Base-by-base conservation (phyloP, 2,797 vertebrate species). In the Neosalanx taihuensis region DNA sequence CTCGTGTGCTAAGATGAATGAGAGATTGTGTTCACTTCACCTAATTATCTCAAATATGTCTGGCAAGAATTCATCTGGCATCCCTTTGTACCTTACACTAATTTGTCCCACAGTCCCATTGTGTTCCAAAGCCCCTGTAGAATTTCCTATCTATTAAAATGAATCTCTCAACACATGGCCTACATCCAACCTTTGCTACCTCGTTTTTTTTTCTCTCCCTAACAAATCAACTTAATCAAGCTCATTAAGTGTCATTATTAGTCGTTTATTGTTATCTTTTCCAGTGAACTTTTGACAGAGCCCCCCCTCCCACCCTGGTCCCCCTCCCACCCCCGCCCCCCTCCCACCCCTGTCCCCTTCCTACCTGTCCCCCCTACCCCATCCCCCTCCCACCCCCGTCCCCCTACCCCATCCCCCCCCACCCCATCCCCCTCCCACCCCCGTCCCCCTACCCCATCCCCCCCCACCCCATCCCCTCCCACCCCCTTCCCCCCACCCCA, bases 231-330 rank as follows among this genome's bases (percentile, higher is more conserved):
- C 91, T 88, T 89, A 89, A 93, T 93, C 92, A 93, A 89, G 82
- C 83, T 93, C 87, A 87, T 93, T 91, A 93, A 91, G 84, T 86
- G 86, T 87, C 90, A 91, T 92, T 94, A 94, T 90, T 92, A 92
- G 89, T 88, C 87, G 88, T 85, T 90, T 92, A 91, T 92, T 91
- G 88, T 93, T 90, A 91, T 91, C 84, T 92, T 92, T 85, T 79
- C 79, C 86, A 81, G 75, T 76, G 79, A 78, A 71, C 81, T 79
- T 80, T 86, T 90, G 90, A 93, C 92, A 91, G 90, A 7, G 81
- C 85, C 85, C 82, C 85, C 89, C 87, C 84, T 7, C 92, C 87
- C 86, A 88, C 74, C 73, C 85, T 60, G 79, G 87, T 89, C 91
- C n/a, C n/a, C n/a, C n/a, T n/a, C n/a, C n/a, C n/a, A n/a, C n/a